Conservation (phyloP, 2,888 invertebrate species). For the Drosophila acutilabella region DNA sequence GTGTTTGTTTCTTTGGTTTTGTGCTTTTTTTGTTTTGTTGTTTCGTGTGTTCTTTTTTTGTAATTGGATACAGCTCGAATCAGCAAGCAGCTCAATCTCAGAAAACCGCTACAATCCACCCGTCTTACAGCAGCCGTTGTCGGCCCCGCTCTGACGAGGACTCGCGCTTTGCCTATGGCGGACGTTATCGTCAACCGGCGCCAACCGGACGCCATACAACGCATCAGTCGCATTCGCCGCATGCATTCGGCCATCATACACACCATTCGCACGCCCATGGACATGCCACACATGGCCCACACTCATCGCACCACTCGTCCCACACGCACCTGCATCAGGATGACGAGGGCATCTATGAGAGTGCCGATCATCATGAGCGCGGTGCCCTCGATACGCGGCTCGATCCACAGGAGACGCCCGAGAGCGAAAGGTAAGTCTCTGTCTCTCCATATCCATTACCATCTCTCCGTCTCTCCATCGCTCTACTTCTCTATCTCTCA, state of each 20-base stretch:
- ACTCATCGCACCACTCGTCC: slow-evolving; percentile 86
- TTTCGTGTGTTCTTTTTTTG: slow-evolving; percentile 33
- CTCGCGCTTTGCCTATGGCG: slow-evolving; percentile 90
- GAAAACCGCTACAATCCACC: slow-evolving; percentile 86
- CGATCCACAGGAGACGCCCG: slow-evolving; percentile 91
- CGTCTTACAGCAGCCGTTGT: slow-evolving; percentile 87
- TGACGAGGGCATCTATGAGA: slow-evolving; percentile 95
- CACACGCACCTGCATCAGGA: slow-evolving; percentile 88
- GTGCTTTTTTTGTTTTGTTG: slow-evolving; percentile 19
- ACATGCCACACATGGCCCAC: slow-evolving; percentile 85
- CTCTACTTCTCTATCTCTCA: background rate
- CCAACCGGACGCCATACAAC: slow-evolving; percentile 85
- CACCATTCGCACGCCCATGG: slow-evolving; percentile 86
- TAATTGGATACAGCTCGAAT: slow-evolving; percentile 82
- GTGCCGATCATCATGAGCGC: slow-evolving; percentile 91
- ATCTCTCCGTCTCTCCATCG: no score
- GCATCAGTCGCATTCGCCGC: slow-evolving; percentile 87
- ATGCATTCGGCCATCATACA: slow-evolving; percentile 86
- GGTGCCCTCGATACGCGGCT: slow-evolving; percentile 87
- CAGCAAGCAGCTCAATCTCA: slow-evolving; percentile 86
- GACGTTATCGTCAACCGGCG: slow-evolving; percentile 86
- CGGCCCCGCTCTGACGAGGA: slow-evolving; percentile 89
- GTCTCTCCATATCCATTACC: slow-evolving; percentile 13
- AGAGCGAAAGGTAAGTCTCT: slow-evolving; percentile 92
- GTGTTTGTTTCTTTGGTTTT: slow-evolving; percentile 1